Conservation (phyloP, 2,797 vertebrate species). For the Serranus cabrilla region DNA sequence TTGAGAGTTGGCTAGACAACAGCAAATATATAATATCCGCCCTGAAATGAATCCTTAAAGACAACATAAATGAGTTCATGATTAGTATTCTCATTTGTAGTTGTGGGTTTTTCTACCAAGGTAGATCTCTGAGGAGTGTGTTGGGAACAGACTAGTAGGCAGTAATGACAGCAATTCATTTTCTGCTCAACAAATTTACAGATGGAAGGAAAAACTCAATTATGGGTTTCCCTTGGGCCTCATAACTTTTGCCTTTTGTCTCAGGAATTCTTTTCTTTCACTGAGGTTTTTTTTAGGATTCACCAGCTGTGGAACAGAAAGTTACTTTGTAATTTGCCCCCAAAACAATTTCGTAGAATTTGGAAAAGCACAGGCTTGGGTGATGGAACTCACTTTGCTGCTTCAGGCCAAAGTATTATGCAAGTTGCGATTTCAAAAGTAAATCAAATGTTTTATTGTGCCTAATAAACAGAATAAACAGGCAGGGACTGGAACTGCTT, state of each 20-base stretch:
- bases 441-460: too few species aligned
- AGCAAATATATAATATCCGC: not conserved
- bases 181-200: constrained; percentile 30
- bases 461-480: too few species aligned
- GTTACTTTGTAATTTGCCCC: too few species aligned
- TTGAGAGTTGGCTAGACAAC: too few species aligned
- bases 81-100: constrained; percentile 40
- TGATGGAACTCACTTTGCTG: too few species aligned
- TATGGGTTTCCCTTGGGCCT: not conserved
- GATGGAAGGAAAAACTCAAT: constrained; percentile 21
- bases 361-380: too few species aligned
- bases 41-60: constrained; percentile 25
- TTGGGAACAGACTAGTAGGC: constrained; percentile 23
- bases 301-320: not conserved
- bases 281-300: not conserved
- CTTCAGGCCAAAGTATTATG: too few species aligned
- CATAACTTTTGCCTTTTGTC: constrained; percentile 11
- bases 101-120: constrained; percentile 5
- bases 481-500: too few species aligned
- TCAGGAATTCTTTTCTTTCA: not conserved
- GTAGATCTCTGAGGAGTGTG: constrained; percentile 23
- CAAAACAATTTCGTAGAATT: too few species aligned
- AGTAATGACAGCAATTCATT: constrained; percentile 43
- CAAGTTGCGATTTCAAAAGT: too few species aligned
- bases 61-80: constrained; percentile 17